Evolutionary conservation across 2,113 vertebrate genomes (phyloP).

Genomic region (Phainopepla nitens): DNA sequence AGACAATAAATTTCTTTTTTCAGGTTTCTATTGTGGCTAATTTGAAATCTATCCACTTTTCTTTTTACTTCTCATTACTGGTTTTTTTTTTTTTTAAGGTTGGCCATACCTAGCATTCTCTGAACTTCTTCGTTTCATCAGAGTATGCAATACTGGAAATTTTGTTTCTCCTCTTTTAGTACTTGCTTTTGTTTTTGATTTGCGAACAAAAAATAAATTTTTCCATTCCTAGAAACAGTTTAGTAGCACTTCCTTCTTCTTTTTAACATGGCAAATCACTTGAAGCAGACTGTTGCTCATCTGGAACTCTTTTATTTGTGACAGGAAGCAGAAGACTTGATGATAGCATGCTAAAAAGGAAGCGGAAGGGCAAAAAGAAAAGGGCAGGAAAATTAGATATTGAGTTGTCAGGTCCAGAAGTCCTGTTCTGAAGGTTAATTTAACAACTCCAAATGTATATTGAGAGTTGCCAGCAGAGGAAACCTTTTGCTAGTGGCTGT

Average conservation of each 20-base stretch:
- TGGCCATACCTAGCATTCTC: neutral
- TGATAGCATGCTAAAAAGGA: neutral
- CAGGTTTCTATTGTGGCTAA: neutral
- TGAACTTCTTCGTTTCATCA: neutral
- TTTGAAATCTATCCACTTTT: neutral
- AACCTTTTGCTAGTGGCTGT: neutral
- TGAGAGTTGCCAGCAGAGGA: neutral
- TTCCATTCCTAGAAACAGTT: neutral
- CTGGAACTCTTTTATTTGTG: neutral
- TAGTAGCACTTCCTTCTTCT: neutral
- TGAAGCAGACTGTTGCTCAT: neutral
- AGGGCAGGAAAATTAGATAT: neutral
- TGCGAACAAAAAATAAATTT: neutral
- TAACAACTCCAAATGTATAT: neutral
- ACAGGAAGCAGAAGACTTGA: neutral
- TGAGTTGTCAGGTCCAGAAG: neutral
- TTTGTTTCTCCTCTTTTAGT: neutral
- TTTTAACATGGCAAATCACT: neutral
- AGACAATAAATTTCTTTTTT: accelerated
- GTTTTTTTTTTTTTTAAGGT: neutral
- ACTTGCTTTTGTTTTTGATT: neutral
- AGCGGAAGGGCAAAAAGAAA: neutral
- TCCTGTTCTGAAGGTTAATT: neutral
- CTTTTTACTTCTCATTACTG: neutral
- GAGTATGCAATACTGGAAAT: neutral